Conservation (phyloP, 2,797 vertebrate genomes). For the Lerista edwardsae region DNA sequence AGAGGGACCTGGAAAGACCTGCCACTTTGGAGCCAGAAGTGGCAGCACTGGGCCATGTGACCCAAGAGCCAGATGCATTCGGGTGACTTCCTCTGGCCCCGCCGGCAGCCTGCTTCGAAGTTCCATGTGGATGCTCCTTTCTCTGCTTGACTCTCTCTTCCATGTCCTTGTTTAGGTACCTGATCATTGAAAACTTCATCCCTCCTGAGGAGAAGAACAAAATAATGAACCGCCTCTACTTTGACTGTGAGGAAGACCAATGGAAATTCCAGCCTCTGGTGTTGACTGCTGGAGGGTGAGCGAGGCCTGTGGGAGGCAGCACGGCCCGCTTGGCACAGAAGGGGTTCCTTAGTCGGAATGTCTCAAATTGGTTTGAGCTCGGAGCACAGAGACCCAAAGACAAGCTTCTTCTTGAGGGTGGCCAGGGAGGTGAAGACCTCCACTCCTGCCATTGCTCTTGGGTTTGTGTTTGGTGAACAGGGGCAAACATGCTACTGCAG, state of each 20-base stretch:
- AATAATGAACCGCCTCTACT: constrained; percentile 93
- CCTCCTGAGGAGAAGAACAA: constrained; percentile 98
- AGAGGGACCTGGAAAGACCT: no score
- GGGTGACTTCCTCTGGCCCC: no score
- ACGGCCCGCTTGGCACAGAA: background rate
- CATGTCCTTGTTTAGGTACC: constrained; percentile 80
- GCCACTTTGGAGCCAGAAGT: no score
- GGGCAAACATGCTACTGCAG: background rate
- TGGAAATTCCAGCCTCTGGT: constrained; percentile 92
- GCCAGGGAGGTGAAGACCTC: background rate
- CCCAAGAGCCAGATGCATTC: no score
- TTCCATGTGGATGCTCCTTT: background rate
- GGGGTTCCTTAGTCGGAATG: background rate
- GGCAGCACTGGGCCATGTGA: no score
- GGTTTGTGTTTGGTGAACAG: background rate
- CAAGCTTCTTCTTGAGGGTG: background rate
- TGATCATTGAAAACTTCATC: constrained; percentile 98
- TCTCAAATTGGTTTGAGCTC: background rate
- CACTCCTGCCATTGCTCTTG: background rate
- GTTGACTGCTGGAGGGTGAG: constrained; percentile 75
- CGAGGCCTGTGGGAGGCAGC: background rate
- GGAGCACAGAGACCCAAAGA: background rate
- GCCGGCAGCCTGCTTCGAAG: background rate
- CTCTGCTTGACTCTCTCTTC: background rate
- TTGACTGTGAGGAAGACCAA: constrained; percentile 94